Evolutionary conservation across 2,888 invertebrate genomes (phyloP), one percentile per base, ranked within the genome.

Genomic region (Balanococcus diminutus): DNA sequence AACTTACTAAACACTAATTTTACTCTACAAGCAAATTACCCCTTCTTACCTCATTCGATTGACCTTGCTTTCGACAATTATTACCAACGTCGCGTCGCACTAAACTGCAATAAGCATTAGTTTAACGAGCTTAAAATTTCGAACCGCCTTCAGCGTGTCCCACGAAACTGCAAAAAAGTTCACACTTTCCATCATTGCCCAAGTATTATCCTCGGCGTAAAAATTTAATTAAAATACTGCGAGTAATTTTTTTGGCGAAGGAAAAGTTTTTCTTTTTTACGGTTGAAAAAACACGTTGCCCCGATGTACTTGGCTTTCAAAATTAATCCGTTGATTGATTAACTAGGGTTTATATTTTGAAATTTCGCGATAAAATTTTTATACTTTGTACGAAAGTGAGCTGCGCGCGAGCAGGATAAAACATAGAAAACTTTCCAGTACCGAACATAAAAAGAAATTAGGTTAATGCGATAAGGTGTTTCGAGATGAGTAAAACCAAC

Each of bases 381-480:
- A 67, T 67, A 67, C 28, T 67, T 67, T 14, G 32, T 16, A 32
- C 2, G 75, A 9, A 31, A 8, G 75, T 14, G 36, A 11, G 25
- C 14, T 28, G 25, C 46, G 46, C 11, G 51, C 19, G 51, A 3
- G 3, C 11, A 19, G 61, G 61, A 67, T 67, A 75, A 32, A 75
- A 75, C 32, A 75, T 75, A 32, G 31, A 75, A 75, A 75, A 75
- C 75, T 75, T 75, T 75, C 75, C 11, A 8, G 75, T 75, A n/a
- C 32, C n/a, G 75, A 19, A 67, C 61, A 67, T 67, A 32, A 75
- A 32, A 75, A 75, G 75, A 75, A 75, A 75, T 75, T 75, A 75
- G 75, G 75, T 75, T 75, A 75, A 75, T 75, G 75, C 75, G 75
- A 75, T 75, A 75, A 75, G 75, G 32, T 32, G 75, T 75, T 75